Conservation (phyloP, 2,888 invertebrate genomes). For the Stratiomys singularior region DNA sequence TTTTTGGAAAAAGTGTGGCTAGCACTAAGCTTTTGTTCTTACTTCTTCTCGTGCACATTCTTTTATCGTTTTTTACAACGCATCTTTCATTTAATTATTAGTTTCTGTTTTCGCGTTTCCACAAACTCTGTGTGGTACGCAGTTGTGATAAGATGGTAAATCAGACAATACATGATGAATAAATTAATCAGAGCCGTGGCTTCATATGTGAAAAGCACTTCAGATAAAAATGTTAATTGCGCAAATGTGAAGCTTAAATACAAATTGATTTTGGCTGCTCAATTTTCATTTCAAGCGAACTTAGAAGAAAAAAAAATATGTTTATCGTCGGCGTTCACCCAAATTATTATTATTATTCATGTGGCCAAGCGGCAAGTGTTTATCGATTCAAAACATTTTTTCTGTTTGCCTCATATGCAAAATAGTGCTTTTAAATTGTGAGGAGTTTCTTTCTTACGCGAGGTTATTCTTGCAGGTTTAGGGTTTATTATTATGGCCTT, state of each 20-base stretch:
- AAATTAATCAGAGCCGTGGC: slow-evolving; percentile 67
- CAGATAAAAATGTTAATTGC: slow-evolving; percentile 17
- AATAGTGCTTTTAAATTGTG: slow-evolving; percentile 25
- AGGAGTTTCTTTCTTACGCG: not conserved
- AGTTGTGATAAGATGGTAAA: slow-evolving; percentile 28
- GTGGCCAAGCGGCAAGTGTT: not conserved
- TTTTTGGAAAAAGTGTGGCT: not conserved
- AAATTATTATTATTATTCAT: no score
- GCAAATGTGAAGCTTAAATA: not conserved
- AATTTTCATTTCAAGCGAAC: slow-evolving; percentile 7
- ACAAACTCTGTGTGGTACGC: not conserved
- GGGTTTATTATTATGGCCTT: not conserved
- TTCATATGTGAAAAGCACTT: slow-evolving; percentile 67
- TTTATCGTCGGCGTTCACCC: not conserved
- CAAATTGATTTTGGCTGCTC: slow-evolving; percentile 13
- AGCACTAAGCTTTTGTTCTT: not conserved
- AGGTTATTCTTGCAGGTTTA: slow-evolving; percentile 1
- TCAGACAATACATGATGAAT: slow-evolving; percentile 61
- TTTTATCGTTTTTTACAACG: not conserved
- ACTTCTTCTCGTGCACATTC: not conserved
- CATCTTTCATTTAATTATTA: not conserved
- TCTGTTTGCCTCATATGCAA: not conserved
- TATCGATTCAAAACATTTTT: slow-evolving; percentile 22
- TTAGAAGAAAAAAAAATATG: not conserved
- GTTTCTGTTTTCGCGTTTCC: not conserved